These are phyloP conservation scores for Agriopis aurantiaria DNA, from an alignment of 2,888 invertebrate species.

Conservation along the genomic window DNA sequence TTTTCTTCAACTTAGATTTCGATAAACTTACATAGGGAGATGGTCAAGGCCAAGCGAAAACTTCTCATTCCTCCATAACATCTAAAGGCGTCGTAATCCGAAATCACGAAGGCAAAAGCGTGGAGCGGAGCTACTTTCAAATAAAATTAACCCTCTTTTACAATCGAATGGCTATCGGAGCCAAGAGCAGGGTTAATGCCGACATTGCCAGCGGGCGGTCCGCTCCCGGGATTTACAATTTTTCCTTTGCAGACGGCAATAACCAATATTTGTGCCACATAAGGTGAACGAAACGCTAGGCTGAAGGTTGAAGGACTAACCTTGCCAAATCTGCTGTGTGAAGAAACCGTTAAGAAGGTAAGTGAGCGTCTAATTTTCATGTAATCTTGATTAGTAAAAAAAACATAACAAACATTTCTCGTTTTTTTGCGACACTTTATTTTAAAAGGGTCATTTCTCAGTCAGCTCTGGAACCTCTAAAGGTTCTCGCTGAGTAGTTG, in stretches of 20 bases:
- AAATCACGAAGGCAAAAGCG: slow-evolving; percentile 22
- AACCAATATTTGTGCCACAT: slow-evolving; percentile 43
- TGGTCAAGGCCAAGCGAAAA: background rate
- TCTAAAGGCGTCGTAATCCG: slow-evolving; percentile 18
- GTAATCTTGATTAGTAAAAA: background rate
- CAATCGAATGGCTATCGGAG: slow-evolving; percentile 42
- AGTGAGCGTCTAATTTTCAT: background rate
- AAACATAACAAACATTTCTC: no score
- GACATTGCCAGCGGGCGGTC: slow-evolving; percentile 16
- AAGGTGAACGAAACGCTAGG: slow-evolving; percentile 6
- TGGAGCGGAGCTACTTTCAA: slow-evolving; percentile 27
- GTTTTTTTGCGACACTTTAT: no score
- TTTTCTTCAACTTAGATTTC: background rate
- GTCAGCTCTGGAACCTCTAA: no score
- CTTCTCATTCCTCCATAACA: slow-evolving; percentile 9
- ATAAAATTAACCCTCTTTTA: slow-evolving; percentile 45
- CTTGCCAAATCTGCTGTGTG: background rate
- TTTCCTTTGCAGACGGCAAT: slow-evolving; percentile 35
- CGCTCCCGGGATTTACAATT: slow-evolving; percentile 41
- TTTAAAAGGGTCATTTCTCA: no score
- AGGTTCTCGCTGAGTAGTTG: no score
- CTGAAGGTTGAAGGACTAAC: background rate
- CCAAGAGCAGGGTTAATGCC: slow-evolving; percentile 38
- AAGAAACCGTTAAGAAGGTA: background rate
- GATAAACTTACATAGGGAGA: background rate